Base-by-base conservation (phyloP, 2,888 invertebrate genomes). In the Synergus umbraculus region DNA sequence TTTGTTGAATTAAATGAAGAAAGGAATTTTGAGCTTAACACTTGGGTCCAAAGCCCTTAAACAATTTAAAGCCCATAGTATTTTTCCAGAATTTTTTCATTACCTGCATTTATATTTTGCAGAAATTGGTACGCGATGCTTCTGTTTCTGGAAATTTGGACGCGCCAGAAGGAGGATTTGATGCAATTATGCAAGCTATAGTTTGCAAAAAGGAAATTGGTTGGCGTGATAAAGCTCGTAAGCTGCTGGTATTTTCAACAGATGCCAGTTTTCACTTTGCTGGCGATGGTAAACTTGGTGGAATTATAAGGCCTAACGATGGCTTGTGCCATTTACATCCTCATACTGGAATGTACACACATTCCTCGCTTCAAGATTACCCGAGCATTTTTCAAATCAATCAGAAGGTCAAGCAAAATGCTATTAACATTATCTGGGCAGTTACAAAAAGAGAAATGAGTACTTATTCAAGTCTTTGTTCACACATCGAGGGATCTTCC, bases 231-330 rank as follows among this genome's bases (percentile, higher is more conserved):
- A 95, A 97, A 89, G 98, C 99, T 10, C 94, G 99, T 86, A 95
- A 98, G 85, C 94, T 99, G 88, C 93, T 99, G n/a, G 98, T 99
- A 15, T 99, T 99, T 93, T 99, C 99, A 13, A 99, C 99, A 0
- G 99, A 99, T 93, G 99, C 99, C 18, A 97, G 98, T 15, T 99
- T 99, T 93, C 99, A 99, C 93, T 98, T 98, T 92, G 99, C 99
- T 82, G 99, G 99, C 15, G 99, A 99, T 93, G 99, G 99, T 89
- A 98, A 99, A 96, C 94, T 98, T 65, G 97, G 97, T 79, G 98
- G 98, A 78, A 97, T 98, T 77, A 96, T 98, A 12, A 96, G 97
- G 88, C 98, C 98, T 1, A 98, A 98, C 89, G 98, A 98, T 92
- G 98, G 98, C 0, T 91, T 94, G 69, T 98, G 98, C 87, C 98